Base-by-base conservation (phyloP, 1,140 invertebrate species). In the Drosophila rufa region DNA sequence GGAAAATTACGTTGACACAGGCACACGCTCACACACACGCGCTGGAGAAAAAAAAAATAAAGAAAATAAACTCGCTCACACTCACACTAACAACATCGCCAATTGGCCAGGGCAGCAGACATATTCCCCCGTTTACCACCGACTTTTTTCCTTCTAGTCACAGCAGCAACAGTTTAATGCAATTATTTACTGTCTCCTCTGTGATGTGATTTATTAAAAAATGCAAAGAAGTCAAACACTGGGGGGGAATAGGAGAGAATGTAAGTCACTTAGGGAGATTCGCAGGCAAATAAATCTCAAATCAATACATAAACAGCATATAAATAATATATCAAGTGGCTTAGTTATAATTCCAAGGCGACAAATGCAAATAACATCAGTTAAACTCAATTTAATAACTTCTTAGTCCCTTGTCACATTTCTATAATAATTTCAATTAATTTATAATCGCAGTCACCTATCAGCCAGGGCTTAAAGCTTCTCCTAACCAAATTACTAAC, bases 1-100 rank as follows among this genome's bases (percentile, higher is more conserved):
- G 66, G 75, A 87, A 86, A 87, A 87, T 87, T 87, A 87, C 76
- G 84, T 87, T 87, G 84, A 87, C 83, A 89, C 71, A 80, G 48
- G 67, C 57, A 60, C 71, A 71, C 61, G 64, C 61, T 43, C 38
- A 30, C 67, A 60, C 75, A 86, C 56, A 86, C 68, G 56, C 50
- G 64, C 36, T 75, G 68, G 17, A 22, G 6, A 7, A 14, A 22
- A 25, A 9, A 57, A 66, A 25, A 62, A 12, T 46, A 36, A 58
- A 27, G 71, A 69, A 27, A 46, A 40, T 57, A 55, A 62, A 73
- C 11, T 36, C 15, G 45, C 45, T 25, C 47, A 51, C 48, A 74
- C 38, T 30, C 27, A 30, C 27, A 30, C 27, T 30, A 30, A 30
- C 59, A 30, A 66, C 45, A 15, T 19, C 19, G 47, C 30, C 55